phyloP scores from a whole-genome alignment of 2,113 vertebrate species.

The Dasyornis broadbenti region DNA sequence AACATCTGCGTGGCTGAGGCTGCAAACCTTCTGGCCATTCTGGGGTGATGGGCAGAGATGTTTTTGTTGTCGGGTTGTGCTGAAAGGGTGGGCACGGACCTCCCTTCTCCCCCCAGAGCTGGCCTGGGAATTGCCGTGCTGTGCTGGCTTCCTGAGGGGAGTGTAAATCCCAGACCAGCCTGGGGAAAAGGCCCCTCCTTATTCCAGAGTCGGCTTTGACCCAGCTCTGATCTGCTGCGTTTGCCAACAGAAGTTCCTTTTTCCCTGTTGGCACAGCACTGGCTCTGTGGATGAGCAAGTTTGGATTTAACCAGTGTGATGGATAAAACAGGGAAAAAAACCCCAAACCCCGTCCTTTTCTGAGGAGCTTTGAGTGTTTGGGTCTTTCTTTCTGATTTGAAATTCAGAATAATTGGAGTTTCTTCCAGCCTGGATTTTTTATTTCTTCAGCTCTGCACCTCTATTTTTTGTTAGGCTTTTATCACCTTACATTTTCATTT shows the following conservation, averaged over 20 bases:
- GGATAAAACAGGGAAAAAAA: background rate
- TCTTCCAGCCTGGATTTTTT: background rate
- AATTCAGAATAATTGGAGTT: background rate
- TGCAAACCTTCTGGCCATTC: background rate
- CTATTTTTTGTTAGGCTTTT: background rate
- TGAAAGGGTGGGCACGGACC: accelerated
- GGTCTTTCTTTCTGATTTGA: background rate
- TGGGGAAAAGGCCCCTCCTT: background rate
- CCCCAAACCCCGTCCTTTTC: background rate
- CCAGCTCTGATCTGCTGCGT: background rate
- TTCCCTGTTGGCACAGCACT: background rate
- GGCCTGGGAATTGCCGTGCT: background rate
- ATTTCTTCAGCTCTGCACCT: background rate
- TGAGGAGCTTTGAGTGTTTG: background rate
- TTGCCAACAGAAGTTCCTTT: background rate
- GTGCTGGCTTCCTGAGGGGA: background rate
- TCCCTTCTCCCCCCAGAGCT: background rate
- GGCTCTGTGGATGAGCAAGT: background rate
- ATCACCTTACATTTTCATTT: background rate
- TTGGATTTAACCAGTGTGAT: background rate
- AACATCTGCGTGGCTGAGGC: background rate
- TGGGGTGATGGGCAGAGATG: background rate
- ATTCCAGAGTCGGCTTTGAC: background rate
- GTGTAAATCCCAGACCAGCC: background rate
- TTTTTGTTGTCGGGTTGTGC: background rate